Base-by-base conservation (phyloP, 1,140 invertebrate genomes). In the Apis laboriosa region DNA sequence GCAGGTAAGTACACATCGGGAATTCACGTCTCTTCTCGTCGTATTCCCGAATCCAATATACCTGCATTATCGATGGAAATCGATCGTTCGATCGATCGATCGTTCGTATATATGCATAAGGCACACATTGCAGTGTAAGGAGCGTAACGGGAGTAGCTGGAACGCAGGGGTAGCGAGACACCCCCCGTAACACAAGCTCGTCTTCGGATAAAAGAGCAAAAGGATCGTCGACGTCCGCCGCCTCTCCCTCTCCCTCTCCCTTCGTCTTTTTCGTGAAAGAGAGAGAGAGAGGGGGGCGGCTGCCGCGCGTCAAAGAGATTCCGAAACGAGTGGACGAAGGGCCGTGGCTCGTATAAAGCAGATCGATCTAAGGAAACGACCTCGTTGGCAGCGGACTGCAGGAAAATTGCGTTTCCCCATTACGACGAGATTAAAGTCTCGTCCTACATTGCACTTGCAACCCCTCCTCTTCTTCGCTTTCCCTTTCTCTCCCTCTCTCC, bases 1-100 rank as follows among this genome's bases (percentile, higher is more conserved):
- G 24, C 56, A 21, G 56, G 66, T 71, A 68, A 83, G 75, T 83
- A 78, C 67, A 78, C 66, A 78, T 77, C 75, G 67, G 70, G 80
- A 68, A 84, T 84, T 80, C 82, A 80, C 76, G n/a, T n/a, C n/a
- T 83, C 64, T 24, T 43, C 56, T 17, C n/a, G 7, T 75, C 63
- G 90, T 88, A 90, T 90, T 91, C 85, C 90, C 89, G 90, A 88
- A 92, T 91, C 88, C 88, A 88, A 91, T 90, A 88, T 84, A 79
- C 71, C 84, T 78, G 84, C 81, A 84, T 86, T 79, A 86, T 88
- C 77, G 85, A 90, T 89, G 83, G 83, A 84, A 79, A 90, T 86
- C 77, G 84, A 85, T 77, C 80, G 74, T 77, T 43, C 49, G 34
- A 7, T 43, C 34, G 34, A 34, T 34, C 34, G 34, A 3, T 34